Conservation (phyloP, 2,797 vertebrate genomes). For the Lagodon rhomboides region DNA sequence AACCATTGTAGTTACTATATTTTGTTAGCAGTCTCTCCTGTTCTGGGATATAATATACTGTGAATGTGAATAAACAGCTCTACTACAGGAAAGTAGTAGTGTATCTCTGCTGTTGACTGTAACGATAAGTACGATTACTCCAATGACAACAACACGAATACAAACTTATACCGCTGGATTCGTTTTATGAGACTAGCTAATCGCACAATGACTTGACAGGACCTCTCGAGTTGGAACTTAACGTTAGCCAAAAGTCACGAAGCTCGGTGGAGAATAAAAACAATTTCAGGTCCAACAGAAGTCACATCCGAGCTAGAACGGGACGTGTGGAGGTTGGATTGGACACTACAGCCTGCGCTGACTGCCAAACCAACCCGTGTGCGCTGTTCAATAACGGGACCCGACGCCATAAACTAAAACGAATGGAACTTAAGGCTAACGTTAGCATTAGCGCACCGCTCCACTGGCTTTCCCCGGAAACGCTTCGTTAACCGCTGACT, state of each 20-base stretch:
- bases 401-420: slow-evolving; percentile 4
- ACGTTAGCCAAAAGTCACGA: no score
- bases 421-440: slow-evolving; percentile 9
- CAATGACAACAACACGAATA: not conserved
- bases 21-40: not conserved
- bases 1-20: not conserved
- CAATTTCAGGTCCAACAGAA: not conserved
- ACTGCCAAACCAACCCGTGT: not conserved
- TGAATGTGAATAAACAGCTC: not conserved
- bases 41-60: no score
- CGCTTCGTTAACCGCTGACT: not conserved
- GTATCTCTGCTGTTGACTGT: not conserved
- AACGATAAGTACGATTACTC: no score
- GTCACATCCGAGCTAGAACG: not conserved
- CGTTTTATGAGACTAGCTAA: not conserved
- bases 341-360: not conserved
- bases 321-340: not conserved
- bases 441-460: slow-evolving; percentile 9
- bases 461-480: not conserved
- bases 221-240: no score
- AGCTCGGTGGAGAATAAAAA: no score
- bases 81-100: not conserved
- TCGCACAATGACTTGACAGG: no score
- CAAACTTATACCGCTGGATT: not conserved
- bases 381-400: not conserved